phyloP scores from a whole-genome alignment of 1,140 invertebrate genomes.

The Calliphora vicina region DNA sequence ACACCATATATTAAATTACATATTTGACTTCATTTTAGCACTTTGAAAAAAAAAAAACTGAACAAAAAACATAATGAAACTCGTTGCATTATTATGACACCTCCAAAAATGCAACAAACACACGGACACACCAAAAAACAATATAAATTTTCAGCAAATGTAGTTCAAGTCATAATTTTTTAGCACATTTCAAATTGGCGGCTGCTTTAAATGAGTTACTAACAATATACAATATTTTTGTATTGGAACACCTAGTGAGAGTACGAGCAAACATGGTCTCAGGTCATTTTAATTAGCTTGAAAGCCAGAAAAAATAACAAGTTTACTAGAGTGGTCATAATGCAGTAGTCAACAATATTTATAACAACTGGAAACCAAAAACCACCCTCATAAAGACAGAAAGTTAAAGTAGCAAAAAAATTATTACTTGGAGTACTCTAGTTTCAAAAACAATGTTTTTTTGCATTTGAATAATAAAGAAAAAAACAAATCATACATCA shows the following conservation, averaged over 20 bases:
- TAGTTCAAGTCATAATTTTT: neutral
- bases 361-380: neutral
- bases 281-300: constrained; percentile 1
- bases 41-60: neutral
- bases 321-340: neutral
- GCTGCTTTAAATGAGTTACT: too few relatives aligned
- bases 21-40: neutral
- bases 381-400: neutral
- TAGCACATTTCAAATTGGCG: neutral
- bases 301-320: neutral
- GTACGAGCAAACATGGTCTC: neutral
- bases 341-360: neutral
- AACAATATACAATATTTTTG: too few relatives aligned
- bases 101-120: neutral
- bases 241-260: too few relatives aligned
- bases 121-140: neutral
- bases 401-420: neutral
- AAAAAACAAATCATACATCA: neutral
- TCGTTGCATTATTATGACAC: neutral
- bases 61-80: neutral
- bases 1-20: neutral
- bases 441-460: too few relatives aligned
- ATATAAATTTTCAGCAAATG: neutral
- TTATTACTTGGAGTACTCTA: too few relatives aligned
- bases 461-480: too few relatives aligned